Evolutionary conservation across 2,797 vertebrate species (phyloP).

Genomic region (Chiroxiphia lanceolata): DNA sequence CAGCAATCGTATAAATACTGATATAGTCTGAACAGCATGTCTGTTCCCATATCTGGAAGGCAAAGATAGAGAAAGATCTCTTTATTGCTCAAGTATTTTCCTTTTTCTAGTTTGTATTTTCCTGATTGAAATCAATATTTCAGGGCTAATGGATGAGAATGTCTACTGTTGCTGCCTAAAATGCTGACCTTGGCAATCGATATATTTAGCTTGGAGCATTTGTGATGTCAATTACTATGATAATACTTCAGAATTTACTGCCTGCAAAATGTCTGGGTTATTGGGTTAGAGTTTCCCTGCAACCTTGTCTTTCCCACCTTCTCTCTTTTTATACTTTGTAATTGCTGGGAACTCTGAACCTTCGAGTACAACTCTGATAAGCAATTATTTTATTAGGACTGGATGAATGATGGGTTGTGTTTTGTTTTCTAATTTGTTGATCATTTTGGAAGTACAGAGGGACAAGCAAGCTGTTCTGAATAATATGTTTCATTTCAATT

Average conservation of each 20-base stretch:
- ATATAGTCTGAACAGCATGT: neutral
- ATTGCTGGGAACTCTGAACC: neutral
- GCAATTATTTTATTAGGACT: slow-evolving; percentile 34
- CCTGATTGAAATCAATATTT: slow-evolving; percentile 66
- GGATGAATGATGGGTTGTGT: neutral
- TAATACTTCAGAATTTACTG: slow-evolving; percentile 44
- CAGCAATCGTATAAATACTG: neutral
- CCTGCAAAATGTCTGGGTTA: slow-evolving; percentile 42
- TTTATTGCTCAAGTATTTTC: slow-evolving; percentile 62
- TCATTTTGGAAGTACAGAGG: neutral
- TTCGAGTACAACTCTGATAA: neutral
- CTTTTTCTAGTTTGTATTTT: slow-evolving; percentile 48
- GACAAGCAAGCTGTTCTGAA: neutral
- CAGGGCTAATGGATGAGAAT: slow-evolving; percentile 63
- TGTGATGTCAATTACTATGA: slow-evolving; percentile 50
- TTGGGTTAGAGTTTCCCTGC: slow-evolving; percentile 41
- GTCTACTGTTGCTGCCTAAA: slow-evolving; percentile 44
- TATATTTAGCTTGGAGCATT: slow-evolving; percentile 61
- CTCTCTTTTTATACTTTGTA: neutral
- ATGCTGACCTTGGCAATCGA: slow-evolving; percentile 69
- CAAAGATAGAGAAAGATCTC: slow-evolving; percentile 64
- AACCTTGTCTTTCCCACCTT: slow-evolving; percentile 21
- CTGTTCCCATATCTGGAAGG: slow-evolving; percentile 47
- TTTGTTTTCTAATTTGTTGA: slow-evolving; percentile 8
- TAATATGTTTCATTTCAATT: neutral